Conservation (phyloP, 2,797 vertebrate species). For the Neosilurus mollespiculum region DNA sequence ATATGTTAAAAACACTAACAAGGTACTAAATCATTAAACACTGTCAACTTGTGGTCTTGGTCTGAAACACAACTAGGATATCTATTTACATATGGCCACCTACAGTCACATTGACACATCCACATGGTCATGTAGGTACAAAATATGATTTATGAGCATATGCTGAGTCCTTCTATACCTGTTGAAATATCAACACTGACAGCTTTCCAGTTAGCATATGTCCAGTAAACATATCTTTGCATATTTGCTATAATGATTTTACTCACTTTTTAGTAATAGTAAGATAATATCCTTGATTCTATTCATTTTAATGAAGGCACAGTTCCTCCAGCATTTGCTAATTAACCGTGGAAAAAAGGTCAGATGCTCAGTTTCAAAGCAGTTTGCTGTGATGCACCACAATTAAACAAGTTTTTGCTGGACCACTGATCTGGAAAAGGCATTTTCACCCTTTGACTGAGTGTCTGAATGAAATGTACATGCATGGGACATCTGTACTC, state of each 20-base stretch:
- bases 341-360: slow-evolving; percentile 67
- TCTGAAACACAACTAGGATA: no score
- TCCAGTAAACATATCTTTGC: not conserved
- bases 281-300: slow-evolving; percentile 17
- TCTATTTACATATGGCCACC: no score
- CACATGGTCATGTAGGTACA: no score
- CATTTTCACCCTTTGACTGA: not conserved
- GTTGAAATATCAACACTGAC: no score
- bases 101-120: no score
- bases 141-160: no score
- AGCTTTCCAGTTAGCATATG: no score
- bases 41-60: no score
- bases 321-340: slow-evolving; percentile 63
- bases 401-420: slow-evolving; percentile 44
- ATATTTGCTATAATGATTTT: not conserved
- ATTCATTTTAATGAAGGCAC: slow-evolving; percentile 55
- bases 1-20: no score
- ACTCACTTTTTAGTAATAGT: slow-evolving; percentile 11
- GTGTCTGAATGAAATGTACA: not conserved
- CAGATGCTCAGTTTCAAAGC: slow-evolving; percentile 62
- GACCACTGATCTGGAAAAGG: not conserved
- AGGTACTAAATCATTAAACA: no score
- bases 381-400: slow-evolving; percentile 43
- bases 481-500: not conserved
- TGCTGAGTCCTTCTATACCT: no score